phyloP scores from a whole-genome alignment of 1,140 invertebrate genomes.

The Mycetomoellerius zeteki region DNA sequence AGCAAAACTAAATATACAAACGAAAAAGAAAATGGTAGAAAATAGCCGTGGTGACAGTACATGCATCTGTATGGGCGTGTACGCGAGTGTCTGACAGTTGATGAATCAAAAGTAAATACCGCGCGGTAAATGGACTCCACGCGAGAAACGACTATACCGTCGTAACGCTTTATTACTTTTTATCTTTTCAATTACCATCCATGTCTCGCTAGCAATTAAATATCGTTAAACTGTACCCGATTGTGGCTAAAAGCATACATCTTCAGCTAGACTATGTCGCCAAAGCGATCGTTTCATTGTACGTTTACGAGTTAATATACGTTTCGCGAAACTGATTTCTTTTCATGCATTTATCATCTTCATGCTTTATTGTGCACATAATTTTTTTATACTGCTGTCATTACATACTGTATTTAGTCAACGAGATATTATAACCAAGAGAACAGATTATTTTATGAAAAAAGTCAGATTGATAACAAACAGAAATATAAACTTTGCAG shows the following conservation, averaged over 20 bases:
- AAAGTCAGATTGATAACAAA: neutral
- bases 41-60: neutral
- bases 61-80: neutral
- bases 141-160: neutral
- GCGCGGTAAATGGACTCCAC: slow-evolving; percentile 25
- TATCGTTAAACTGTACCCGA: slow-evolving; percentile 69
- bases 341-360: slow-evolving; percentile 31
- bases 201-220: slow-evolving; percentile 73
- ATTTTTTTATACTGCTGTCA: neutral
- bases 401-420: too few species aligned
- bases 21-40: neutral
- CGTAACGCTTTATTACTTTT: slow-evolving; percentile 70
- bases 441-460: neutral
- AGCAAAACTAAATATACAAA: slow-evolving; percentile 13
- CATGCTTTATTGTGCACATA: neutral
- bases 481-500: neutral
- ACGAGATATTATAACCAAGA: neutral
- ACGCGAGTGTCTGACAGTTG: slow-evolving; percentile 13
- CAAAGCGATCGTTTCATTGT: slow-evolving; percentile 35
- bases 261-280: slow-evolving; percentile 3
- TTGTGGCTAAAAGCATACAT: slow-evolving; percentile 10
- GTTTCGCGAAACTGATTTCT: neutral
- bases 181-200: slow-evolving; percentile 74
- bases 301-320: slow-evolving; percentile 39
- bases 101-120: slow-evolving; percentile 72